phyloP scores from a whole-genome alignment of 1,140 invertebrate genomes.

The Tenebrio molitor region DNA sequence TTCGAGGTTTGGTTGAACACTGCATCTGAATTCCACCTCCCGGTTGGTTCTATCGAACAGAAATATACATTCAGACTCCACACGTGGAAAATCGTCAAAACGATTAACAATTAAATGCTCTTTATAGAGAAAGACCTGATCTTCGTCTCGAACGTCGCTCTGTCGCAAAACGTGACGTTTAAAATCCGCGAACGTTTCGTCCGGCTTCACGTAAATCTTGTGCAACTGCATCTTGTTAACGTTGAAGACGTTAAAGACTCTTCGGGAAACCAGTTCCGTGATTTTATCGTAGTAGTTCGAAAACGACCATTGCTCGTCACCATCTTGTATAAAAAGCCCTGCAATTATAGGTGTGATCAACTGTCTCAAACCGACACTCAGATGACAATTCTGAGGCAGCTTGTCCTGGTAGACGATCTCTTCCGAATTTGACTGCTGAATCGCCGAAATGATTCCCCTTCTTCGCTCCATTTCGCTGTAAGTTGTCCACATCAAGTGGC shows the following conservation, averaged over 20 bases:
- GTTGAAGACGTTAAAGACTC: conserved; percentile 84
- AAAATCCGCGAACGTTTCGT: conserved; percentile 81
- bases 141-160: conserved; percentile 83
- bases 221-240: conserved; percentile 82
- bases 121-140: conserved; percentile 85
- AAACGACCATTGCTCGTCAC: conserved; percentile 92
- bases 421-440: conserved; percentile 90
- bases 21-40: conserved; percentile 76
- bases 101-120: conserved; percentile 75
- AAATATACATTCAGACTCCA: conserved; percentile 81
- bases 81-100: conserved; percentile 79
- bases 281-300: conserved; percentile 94
- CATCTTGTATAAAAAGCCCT: conserved; percentile 91
- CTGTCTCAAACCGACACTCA: conserved; percentile 86
- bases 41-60: conserved; percentile 90
- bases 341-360: conserved; percentile 92
- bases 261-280: conserved; percentile 76
- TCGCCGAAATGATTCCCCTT: conserved; percentile 94
- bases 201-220: conserved; percentile 82
- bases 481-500: conserved; percentile 95
- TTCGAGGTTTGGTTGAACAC: conserved; percentile 73
- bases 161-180: conserved; percentile 86
- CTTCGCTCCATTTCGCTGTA: conserved; percentile 92
- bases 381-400: conserved; percentile 87
- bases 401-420: conserved; percentile 92